Percentiles rank a stretch among this genome's conserved stretches.
phyloP scores from a whole-genome alignment of 2,113 vertebrate species.

The Neolamprologus toae region DNA sequence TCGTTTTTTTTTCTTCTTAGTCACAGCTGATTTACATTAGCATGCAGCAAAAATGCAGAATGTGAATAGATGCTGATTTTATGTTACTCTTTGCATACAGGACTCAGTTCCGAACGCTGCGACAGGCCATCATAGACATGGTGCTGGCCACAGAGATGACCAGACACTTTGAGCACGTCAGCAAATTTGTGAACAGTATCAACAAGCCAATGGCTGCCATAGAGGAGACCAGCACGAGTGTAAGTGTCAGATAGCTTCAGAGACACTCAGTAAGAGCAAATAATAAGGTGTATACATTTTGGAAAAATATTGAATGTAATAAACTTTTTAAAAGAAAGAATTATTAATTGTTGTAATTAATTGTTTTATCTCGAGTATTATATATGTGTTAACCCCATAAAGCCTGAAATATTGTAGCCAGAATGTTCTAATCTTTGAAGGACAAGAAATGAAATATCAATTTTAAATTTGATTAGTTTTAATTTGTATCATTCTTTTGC shows the following conservation, averaged over 20 bases:
- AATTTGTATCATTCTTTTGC: background rate
- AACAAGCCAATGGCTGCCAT: conserved; percentile 85
- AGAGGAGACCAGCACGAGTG: conserved; percentile 75
- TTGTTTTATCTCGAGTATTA: background rate
- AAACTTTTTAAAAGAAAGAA: background rate
- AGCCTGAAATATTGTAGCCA: background rate
- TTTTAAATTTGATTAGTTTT: background rate
- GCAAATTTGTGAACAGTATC: conserved; percentile 97
- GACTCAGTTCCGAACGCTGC: conserved; percentile 86
- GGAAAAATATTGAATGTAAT: background rate
- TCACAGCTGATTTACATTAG: background rate
- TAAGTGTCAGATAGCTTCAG: conserved; percentile 20
- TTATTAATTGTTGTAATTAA: background rate
- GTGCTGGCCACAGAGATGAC: conserved; percentile 98
- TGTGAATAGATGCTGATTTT: background rate
- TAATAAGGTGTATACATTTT: background rate
- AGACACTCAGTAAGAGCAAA: background rate
- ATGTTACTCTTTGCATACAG: conserved; percentile 47
- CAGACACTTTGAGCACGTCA: conserved; percentile 93
- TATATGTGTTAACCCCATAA: background rate
- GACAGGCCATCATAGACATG: conserved; percentile 96
- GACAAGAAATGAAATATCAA: background rate
- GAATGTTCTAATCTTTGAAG: background rate
- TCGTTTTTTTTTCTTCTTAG: background rate
- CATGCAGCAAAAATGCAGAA: background rate